A percentile compares a stretch with the other conserved stretches of the same genome.
phyloP scores from a whole-genome alignment of 2,888 invertebrate species.

The Miltochrista miniata region DNA sequence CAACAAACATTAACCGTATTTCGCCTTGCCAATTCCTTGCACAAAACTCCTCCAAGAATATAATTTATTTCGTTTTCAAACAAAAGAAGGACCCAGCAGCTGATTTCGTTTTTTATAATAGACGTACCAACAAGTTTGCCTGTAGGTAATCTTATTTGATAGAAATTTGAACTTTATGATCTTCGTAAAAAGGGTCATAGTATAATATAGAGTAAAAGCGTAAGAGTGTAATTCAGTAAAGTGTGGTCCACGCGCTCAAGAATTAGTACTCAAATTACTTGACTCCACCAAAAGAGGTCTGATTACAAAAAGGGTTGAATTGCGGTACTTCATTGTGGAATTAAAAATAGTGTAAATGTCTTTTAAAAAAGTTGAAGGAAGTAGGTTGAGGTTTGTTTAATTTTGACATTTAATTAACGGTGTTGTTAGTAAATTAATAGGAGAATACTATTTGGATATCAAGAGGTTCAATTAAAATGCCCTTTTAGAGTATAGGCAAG shows the following conservation, averaged over 20 bases:
- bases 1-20: conserved; percentile 71
- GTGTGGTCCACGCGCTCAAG: conserved; percentile 42
- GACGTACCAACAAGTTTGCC: conserved; percentile 21
- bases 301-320: conserved; percentile 56
- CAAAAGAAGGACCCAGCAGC: conserved; percentile 68
- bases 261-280: conserved; percentile 76
- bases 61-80: conserved; percentile 67
- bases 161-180: conserved; percentile 6
- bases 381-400: conserved; percentile 43
- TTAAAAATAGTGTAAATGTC: conserved; percentile 70
- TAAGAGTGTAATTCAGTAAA: conserved; percentile 11
- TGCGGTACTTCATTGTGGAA: conserved; percentile 49
- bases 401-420: conserved; percentile 60
- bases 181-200: rapidly evolving
- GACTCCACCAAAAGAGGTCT: conserved; percentile 64
- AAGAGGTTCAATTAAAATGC: conserved; percentile 30
- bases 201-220: neutral
- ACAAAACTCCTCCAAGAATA: conserved; percentile 65
- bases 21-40: conserved; percentile 72
- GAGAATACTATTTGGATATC: conserved; percentile 22
- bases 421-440: conserved; percentile 45
- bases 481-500: too few species aligned
- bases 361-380: conserved; percentile 39
- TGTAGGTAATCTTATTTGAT: neutral
- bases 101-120: conserved; percentile 61